Conservation (phyloP, 2,888 invertebrate genomes). For the Cheilosia grossa region DNA sequence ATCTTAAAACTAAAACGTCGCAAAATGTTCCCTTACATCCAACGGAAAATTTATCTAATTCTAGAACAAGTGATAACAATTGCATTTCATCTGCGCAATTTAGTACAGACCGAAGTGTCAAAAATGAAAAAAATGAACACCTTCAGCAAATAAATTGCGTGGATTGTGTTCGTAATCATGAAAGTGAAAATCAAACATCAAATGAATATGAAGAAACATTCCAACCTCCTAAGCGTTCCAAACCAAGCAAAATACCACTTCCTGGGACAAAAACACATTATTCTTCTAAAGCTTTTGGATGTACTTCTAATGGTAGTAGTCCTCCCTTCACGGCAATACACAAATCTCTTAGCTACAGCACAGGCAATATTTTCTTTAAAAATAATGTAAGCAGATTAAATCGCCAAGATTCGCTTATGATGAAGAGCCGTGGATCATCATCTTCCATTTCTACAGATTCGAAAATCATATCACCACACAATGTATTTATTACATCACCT, state of each 20-base stretch:
- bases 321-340: conserved; percentile 82
- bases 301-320: conserved; percentile 42
- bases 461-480: conserved; percentile 77
- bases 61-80: conserved; percentile 20
- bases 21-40: conserved; percentile 36
- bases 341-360: conserved; percentile 82
- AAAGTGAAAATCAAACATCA: conserved; percentile 41
- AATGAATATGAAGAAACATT: conserved; percentile 58
- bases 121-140: conserved; percentile 21
- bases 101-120: not conserved
- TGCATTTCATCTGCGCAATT: conserved; percentile 20
- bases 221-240: conserved; percentile 81
- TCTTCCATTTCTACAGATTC: conserved; percentile 82
- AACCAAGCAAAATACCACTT: conserved; percentile 90
- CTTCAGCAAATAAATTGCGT: conserved; percentile 8
- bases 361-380: conserved; percentile 80
- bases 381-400: conserved; percentile 81
- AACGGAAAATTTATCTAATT: conserved; percentile 18
- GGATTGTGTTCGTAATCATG: conserved; percentile 36
- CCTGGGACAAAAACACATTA: conserved; percentile 83
- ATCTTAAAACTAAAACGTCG: conserved; percentile 28
- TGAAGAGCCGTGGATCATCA: conserved; percentile 80
- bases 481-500: conserved; percentile 81
- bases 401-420: conserved; percentile 84
- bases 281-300: conserved; percentile 40